Evolutionary conservation across 2,888 invertebrate genomes (phyloP), one percentile per base, ranked within the genome.

Genomic region (Cheilosia grossa): DNA sequence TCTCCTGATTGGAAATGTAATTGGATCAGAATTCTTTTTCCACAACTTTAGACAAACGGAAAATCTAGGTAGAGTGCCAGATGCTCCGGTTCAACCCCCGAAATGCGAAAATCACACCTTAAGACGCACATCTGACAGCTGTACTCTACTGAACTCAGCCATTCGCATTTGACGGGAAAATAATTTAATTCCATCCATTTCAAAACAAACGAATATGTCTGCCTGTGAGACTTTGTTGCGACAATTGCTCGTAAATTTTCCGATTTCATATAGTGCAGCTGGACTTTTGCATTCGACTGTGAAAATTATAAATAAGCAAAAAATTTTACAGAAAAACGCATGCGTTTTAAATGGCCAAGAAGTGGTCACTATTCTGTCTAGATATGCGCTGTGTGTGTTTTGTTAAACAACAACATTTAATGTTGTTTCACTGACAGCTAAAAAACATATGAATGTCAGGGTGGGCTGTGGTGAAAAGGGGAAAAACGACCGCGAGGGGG

Each of bases 261-360:
- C 47, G 17, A 17, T n/a, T 33, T 33, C 10, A 44, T 44, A 21
- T 1, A 13, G 61, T 27, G 27, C 27, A 27, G 7, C 6, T 27
- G 6, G 1, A 13, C 5, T 44, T 37, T 58, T 51, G 2, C 19
- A 6, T 24, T 42, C 58, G 7, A 19, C 10, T 58, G 40, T 75
- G 40, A 66, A 17, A 21, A 24, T 64, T 56, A 44, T 47, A 70
- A 69, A 53, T 44, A 69, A 42, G 13, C 9, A 40, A 30, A 13
- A 4, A 33, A 54, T 30, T 24, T 17, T 30, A 6, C 21, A 24
- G 2, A n/a, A 42, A 51, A 63, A 70, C 79, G 80, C 83, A 83
- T 83, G 83, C 80, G 83, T 75, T 75, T 24, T 47, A 42, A 44
- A 56, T 53, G 37, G 80, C 83, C 83, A 83, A 80, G 13, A 24